phyloP scores from a whole-genome alignment of 2,113 vertebrate species.

The Spheniscus mendiculus region DNA sequence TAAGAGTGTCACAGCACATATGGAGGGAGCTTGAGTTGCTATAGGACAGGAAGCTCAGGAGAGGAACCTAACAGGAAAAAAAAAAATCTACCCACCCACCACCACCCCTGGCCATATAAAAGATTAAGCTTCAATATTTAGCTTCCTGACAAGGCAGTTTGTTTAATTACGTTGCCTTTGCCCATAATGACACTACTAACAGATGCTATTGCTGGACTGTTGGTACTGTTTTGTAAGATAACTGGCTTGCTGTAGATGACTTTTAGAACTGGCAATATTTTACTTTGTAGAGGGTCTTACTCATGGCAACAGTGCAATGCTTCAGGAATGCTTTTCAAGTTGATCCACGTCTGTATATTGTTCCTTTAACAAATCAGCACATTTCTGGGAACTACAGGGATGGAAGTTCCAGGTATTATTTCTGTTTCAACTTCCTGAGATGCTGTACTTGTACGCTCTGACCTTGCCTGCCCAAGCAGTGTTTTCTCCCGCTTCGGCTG shows the following conservation, averaged over 20 bases:
- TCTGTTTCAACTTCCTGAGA: slow-evolving; percentile 63
- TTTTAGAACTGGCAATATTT: neutral
- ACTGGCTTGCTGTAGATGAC: neutral
- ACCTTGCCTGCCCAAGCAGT: slow-evolving; percentile 41
- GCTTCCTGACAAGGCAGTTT: neutral
- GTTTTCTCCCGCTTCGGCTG: neutral
- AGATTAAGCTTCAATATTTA: neutral
- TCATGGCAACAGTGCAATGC: neutral
- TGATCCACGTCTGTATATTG: neutral
- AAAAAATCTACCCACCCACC: neutral
- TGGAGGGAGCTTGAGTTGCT: neutral
- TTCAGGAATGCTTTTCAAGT: slow-evolving; percentile 29
- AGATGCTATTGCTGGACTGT: neutral
- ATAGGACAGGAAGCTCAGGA: neutral
- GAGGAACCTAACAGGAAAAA: neutral
- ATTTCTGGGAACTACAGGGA: slow-evolving; percentile 45
- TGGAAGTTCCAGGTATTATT: slow-evolving; percentile 66
- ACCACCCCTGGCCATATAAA: neutral
- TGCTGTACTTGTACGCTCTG: neutral
- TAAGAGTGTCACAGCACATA: neutral
- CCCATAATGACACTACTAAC: neutral
- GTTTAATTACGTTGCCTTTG: neutral
- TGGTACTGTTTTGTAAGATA: neutral
- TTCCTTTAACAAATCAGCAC: slow-evolving; percentile 44
- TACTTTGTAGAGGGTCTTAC: neutral